A percentile compares a stretch with the other conserved stretches of the same genome.
phyloP scores from a whole-genome alignment of 2,888 invertebrate species.

The Plagodis dolabraria region DNA sequence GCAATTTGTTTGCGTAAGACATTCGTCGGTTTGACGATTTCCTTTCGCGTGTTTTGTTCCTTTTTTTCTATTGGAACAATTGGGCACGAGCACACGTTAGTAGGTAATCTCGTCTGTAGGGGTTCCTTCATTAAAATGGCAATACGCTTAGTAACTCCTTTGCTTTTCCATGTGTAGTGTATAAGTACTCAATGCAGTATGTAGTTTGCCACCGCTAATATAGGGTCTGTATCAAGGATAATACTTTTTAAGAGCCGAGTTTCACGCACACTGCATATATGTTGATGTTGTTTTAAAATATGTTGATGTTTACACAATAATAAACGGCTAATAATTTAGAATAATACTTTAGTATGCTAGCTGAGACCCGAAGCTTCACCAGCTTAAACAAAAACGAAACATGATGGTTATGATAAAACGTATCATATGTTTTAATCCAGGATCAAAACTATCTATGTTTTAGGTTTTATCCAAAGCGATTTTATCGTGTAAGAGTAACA shows the following conservation, averaged over 20 bases:
- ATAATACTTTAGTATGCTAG: too few species aligned
- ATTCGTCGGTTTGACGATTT: slow-evolving; percentile 47
- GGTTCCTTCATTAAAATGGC: slow-evolving; percentile 59
- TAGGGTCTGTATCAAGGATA: slow-evolving; percentile 48
- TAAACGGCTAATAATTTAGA: too few species aligned
- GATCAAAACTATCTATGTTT: too few species aligned
- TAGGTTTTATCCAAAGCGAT: too few species aligned
- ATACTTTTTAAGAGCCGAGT: slow-evolving; percentile 51
- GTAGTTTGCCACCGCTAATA: slow-evolving; percentile 42
- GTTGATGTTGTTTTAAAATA: too few species aligned
- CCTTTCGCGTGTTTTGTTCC: slow-evolving; percentile 21
- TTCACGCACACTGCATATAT: neutral
- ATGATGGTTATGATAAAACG: too few species aligned
- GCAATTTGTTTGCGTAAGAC: slow-evolving; percentile 64
- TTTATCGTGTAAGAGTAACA: too few species aligned
- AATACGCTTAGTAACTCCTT: slow-evolving; percentile 52
- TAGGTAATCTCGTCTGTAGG: slow-evolving; percentile 45
- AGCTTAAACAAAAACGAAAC: too few species aligned
- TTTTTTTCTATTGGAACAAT: slow-evolving; percentile 31
- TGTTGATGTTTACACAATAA: too few species aligned
- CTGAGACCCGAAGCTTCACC: too few species aligned
- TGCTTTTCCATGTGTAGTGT: slow-evolving; percentile 51
- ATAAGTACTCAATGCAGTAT: slow-evolving; percentile 36
- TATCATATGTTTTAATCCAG: too few species aligned
- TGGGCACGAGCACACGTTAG: slow-evolving; percentile 41